Base-by-base conservation (phyloP, 2,888 invertebrate species). In the Caenorhabditis panamensis region DNA sequence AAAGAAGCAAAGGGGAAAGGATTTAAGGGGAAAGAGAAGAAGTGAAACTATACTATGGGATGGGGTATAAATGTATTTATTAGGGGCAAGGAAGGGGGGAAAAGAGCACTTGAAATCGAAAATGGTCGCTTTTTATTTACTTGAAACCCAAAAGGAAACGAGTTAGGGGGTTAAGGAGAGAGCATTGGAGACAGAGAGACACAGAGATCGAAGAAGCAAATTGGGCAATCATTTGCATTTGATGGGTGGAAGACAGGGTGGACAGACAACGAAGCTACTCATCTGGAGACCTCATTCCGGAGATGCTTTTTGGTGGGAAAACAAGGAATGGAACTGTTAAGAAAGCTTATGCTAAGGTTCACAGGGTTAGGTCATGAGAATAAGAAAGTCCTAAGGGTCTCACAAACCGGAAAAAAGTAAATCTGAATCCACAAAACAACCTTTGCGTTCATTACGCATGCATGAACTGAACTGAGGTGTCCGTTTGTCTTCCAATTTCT, bases 191-290 rank as follows among this genome's bases (percentile, higher is more conserved):
- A 44, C 1, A 22, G 41, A 64, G 64, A 53, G 47, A 58, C 28
- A 13, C 44, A 63, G 44, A 67, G 8, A 28, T 28, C 5, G 28
- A 49, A 28, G 59, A 2, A 31, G 41, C 62, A 71, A 71, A 71
- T 71, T 71, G 71, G 71, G 62, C 71, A 71, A 71, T 71, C 71
- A 71, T 71, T 71, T 71, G 71, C 71, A 61, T 69, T 71, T 71
- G 62, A 71, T 71, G 71, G 61, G 53, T 22, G 41, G 26, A 26
- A 6, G 51, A 41, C 13, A 13, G 36, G 36, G 36, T n/a, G n/a
- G n/a, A n/a, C 36, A 5, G 6, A 20, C 4, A 24, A 31, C 16
- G 49, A 31, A 37, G 58, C 58, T 31, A 67, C 64, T 64, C 67
- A 58, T 58, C 44, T 16, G 36, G 36, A 36, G 6, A 36, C 11